Percentiles rank a stretch among this genome's conserved stretches.
Evolutionary conservation across 2,888 invertebrate species (phyloP).

Genomic region (Pterostichus niger): DNA sequence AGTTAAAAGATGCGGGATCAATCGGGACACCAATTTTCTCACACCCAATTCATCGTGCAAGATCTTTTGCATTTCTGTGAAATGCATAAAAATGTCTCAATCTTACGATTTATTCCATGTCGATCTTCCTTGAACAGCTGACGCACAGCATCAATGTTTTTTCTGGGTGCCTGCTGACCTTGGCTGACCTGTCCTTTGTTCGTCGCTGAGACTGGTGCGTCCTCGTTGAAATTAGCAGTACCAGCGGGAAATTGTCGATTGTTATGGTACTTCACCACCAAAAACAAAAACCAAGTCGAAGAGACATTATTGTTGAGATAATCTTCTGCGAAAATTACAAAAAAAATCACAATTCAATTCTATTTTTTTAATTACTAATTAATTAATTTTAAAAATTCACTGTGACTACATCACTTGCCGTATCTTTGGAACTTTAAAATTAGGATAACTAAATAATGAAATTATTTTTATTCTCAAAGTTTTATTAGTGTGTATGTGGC

Average conservation of each 20-base stretch:
- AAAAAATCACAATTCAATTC: neutral
- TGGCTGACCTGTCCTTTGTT: slow-evolving; percentile 22
- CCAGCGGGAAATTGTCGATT: slow-evolving; percentile 52
- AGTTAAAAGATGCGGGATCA: too few relatives aligned
- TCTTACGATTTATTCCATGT: slow-evolving; percentile 3
- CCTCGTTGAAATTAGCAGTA: slow-evolving; percentile 38
- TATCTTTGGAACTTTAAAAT: too few relatives aligned
- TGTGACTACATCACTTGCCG: too few relatives aligned
- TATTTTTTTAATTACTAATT: too few relatives aligned
- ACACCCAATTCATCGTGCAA: too few relatives aligned
- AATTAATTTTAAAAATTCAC: too few relatives aligned
- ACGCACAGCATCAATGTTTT: slow-evolving; percentile 8
- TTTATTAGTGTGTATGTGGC: too few relatives aligned
- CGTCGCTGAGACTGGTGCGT: slow-evolving; percentile 41
- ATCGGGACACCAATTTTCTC: too few relatives aligned
- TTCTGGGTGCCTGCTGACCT: slow-evolving; percentile 30
- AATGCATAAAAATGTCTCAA: neutral
- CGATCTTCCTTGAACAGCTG: neutral
- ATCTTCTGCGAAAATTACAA: slow-evolving; percentile 24
- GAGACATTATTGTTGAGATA: slow-evolving; percentile 48
- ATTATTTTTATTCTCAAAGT: too few relatives aligned
- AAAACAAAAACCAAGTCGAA: too few relatives aligned
- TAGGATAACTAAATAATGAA: too few relatives aligned
- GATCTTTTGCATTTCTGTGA: too few relatives aligned
- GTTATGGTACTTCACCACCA: neutral